Evolutionary conservation across 2,113 vertebrate species (phyloP).

Genomic region (Felis chaus): DNA sequence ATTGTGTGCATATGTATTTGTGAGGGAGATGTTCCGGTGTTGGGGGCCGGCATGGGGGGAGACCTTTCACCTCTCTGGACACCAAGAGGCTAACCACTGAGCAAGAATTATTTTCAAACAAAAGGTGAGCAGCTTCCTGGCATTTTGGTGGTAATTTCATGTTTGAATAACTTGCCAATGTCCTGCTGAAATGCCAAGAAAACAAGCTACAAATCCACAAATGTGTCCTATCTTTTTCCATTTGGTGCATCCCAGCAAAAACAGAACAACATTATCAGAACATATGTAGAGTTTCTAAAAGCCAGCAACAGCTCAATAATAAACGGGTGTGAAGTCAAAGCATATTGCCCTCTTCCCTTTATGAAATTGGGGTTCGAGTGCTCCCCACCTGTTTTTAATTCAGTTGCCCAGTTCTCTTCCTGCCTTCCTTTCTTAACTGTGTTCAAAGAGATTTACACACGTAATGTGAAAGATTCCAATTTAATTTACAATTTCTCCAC

Average conservation of each 20-base stretch:
- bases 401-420: background rate
- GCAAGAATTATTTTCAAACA: constrained; percentile 35
- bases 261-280: constrained; percentile 62
- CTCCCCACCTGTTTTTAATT: constrained; percentile 23
- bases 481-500: background rate
- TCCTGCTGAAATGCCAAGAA: constrained; percentile 72
- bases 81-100: background rate
- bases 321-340: constrained; percentile 32
- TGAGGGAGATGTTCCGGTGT: background rate
- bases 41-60: background rate
- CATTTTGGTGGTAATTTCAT: constrained; percentile 62
- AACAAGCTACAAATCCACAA: constrained; percentile 65
- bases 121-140: constrained; percentile 56
- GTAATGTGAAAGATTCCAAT: background rate
- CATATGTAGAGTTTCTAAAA: constrained; percentile 65
- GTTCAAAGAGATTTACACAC: background rate
- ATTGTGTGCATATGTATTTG: constrained; percentile 53
- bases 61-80: constrained; percentile 38
- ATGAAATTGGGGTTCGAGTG: background rate
- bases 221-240: constrained; percentile 52
- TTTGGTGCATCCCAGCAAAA: constrained; percentile 71
- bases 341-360: constrained; percentile 49
- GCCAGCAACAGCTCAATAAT: constrained; percentile 53
- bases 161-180: constrained; percentile 68
- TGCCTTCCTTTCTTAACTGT: constrained; percentile 7